These are phyloP conservation scores for Blennius ocellaris DNA, from an alignment of 2,113 vertebrate species.

Conservation along the genomic window DNA sequence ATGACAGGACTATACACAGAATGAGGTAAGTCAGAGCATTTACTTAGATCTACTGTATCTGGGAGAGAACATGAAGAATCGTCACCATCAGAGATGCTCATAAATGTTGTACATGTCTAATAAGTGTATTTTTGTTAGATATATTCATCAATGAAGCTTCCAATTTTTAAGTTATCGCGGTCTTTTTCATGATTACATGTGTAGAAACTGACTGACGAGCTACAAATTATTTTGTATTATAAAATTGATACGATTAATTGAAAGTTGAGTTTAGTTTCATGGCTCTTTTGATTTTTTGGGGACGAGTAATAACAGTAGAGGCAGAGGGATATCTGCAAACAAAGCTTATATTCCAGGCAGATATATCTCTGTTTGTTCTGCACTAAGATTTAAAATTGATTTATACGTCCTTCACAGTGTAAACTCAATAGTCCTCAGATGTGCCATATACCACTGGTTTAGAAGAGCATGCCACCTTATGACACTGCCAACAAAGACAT, in stretches of 20 bases:
- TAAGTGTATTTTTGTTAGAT: too few relatives aligned
- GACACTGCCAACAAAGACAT: background rate
- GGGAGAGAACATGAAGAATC: background rate
- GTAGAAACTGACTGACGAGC: too few relatives aligned
- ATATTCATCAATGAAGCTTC: constrained; percentile 5
- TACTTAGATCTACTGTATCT: background rate
- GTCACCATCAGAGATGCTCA: background rate
- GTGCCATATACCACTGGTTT: background rate
- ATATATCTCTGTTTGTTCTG: too few relatives aligned
- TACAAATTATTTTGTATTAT: too few relatives aligned
- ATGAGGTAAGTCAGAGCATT: background rate
- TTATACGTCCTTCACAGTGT: background rate
- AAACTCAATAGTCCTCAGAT: constrained; percentile 16
- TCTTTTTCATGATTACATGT: constrained; percentile 16
- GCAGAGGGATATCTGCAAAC: too few relatives aligned
- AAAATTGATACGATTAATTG: too few relatives aligned
- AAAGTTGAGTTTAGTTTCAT: too few relatives aligned
- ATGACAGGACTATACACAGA: background rate
- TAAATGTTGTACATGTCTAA: too few relatives aligned
- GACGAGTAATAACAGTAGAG: too few relatives aligned
- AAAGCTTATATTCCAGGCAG: too few relatives aligned
- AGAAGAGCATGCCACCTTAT: constrained; percentile 16
- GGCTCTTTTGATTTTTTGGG: too few relatives aligned
- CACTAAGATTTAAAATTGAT: too few relatives aligned
- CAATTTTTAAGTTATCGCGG: constrained; percentile 18